A percentile compares a stretch with the other conserved stretches of the same genome.
Evolutionary conservation across 2,113 vertebrate genomes (phyloP).

Genomic region (Sturnus vulgaris): DNA sequence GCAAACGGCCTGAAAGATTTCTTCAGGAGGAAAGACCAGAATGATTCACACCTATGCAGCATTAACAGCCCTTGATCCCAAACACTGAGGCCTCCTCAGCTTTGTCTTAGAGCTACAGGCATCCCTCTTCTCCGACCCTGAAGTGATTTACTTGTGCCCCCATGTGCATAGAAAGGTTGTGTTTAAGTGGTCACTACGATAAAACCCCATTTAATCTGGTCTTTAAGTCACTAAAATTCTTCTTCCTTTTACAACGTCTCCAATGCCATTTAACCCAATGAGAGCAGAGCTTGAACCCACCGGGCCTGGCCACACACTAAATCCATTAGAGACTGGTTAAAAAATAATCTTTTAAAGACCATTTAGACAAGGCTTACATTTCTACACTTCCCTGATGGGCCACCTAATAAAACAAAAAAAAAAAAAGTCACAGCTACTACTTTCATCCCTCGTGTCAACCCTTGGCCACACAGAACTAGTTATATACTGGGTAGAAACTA

Average conservation of each 20-base stretch:
- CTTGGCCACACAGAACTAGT: constrained; percentile 69
- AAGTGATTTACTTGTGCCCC: constrained; percentile 56
- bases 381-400: constrained; percentile 65
- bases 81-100: constrained; percentile 49
- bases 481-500: constrained; percentile 71
- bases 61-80: constrained; percentile 68
- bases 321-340: not conserved
- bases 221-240: constrained; percentile 26
- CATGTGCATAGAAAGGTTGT: constrained; percentile 68
- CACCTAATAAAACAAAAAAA: constrained; percentile 14
- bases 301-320: not conserved
- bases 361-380: constrained; percentile 68
- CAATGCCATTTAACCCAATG: not conserved
- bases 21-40: constrained; percentile 63
- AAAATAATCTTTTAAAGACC: constrained; percentile 60
- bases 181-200: constrained; percentile 56
- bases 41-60: constrained; percentile 65
- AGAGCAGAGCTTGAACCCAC: not conserved
- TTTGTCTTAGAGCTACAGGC: constrained; percentile 56
- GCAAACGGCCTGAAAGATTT: constrained; percentile 66
- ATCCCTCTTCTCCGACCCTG: constrained; percentile 65
- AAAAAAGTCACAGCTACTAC: constrained; percentile 62
- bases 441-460: constrained; percentile 59
- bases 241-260: constrained; percentile 29
- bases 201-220: constrained; percentile 61